Conservation (phyloP, 2,888 invertebrate genomes). For the Torymus tubicola region DNA sequence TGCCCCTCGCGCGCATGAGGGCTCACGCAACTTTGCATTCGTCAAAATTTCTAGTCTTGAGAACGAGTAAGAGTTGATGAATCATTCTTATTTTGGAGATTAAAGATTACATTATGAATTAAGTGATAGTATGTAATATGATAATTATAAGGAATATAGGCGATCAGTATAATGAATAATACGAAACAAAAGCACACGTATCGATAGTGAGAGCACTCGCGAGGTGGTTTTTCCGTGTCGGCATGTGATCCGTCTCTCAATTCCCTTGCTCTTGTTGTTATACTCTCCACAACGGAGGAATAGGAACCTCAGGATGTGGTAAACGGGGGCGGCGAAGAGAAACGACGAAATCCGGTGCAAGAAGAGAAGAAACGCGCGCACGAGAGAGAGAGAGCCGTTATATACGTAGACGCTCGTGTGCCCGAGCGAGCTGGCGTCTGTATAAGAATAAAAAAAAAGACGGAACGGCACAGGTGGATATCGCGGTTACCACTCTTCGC, state of each 20-base stretch:
- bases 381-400: constrained; percentile 11
- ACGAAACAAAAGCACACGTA: not conserved
- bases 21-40: no score
- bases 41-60: no score
- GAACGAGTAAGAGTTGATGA: no score
- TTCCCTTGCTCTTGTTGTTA: constrained; percentile 15
- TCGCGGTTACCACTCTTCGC: constrained; percentile 69
- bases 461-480: constrained; percentile 63
- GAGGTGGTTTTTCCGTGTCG: constrained; percentile 34
- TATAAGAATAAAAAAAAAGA: constrained; percentile 7
- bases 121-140: no score
- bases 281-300: constrained; percentile 58
- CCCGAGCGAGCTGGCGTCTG: constrained; percentile 11
- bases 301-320: constrained; percentile 71
- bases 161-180: constrained; percentile 15
- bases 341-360: constrained; percentile 67
- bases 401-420: not conserved
- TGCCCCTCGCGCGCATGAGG: not conserved
- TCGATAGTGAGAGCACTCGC: not conserved
- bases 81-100: no score
- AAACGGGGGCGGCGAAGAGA: constrained; percentile 35
- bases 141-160: not conserved
- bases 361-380: constrained; percentile 33
- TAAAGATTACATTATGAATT: no score
- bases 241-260: constrained; percentile 59